A percentile compares a stretch with the other conserved stretches of the same genome.
Conservation (phyloP, 1,140 invertebrate species). For the Diabrotica undecimpunctata region DNA sequence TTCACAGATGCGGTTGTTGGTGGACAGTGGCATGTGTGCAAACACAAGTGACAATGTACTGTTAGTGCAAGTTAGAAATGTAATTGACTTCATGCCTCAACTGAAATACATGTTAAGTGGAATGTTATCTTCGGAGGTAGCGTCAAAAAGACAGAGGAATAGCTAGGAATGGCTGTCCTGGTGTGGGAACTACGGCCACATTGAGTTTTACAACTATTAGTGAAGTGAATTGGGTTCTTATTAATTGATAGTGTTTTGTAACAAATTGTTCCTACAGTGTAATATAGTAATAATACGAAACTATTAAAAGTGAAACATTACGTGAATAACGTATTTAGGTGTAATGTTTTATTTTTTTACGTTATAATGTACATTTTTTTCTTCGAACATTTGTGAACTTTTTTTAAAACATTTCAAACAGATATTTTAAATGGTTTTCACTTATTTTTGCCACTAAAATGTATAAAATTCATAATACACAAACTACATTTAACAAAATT, state of each 20-base stretch:
- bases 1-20: conserved; percentile 68
- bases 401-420: conserved; percentile 12
- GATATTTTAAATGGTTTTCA: conserved; percentile 19
- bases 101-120: conserved; percentile 72
- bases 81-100: conserved; percentile 82
- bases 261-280: conserved; percentile 35
- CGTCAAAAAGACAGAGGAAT: conserved; percentile 57
- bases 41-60: conserved; percentile 60
- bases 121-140: conserved; percentile 38
- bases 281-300: conserved; percentile 11
- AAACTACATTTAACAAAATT: too few species aligned
- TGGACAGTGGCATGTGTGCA: conserved; percentile 69
- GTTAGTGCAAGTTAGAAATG: conserved; percentile 73
- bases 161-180: conserved; percentile 57
- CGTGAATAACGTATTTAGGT: conserved; percentile 4
- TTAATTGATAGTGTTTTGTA: conserved; percentile 25
- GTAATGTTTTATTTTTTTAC: conserved; percentile 19
- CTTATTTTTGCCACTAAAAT: conserved; percentile 1
- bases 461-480: background rate
- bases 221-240: conserved; percentile 20
- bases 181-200: conserved; percentile 34
- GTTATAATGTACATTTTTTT: conserved; percentile 16
- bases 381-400: conserved; percentile 11
- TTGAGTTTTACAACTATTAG: conserved; percentile 29
- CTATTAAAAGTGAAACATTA: conserved; percentile 14